Evolutionary conservation across 2,888 invertebrate genomes (phyloP), one percentile per base, ranked within the genome.

Genomic region (Aquatica leii): DNA sequence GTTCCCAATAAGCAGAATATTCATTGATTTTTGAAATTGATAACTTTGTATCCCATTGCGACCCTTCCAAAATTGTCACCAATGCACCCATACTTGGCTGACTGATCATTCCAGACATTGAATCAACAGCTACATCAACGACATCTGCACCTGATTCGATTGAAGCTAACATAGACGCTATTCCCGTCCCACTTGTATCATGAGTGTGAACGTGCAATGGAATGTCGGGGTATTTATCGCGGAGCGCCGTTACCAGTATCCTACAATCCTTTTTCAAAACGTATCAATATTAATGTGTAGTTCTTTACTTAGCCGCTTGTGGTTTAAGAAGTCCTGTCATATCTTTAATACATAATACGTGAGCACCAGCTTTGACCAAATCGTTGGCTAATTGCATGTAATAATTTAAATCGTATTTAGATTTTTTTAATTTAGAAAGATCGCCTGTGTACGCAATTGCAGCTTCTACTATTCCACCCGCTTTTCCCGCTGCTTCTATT

Each of bases 201-300:
- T 99, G 99, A 0, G 98, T 98, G 83, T 99, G 99, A 69, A 99
- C 94, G 83, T 99, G 99, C 76, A 99, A 93, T 0, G 99, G 99
- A 1, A 98, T 80, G 76, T 96, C 92, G 0, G 99, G 98, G 83
- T 96, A 94, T 72, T 90, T 91, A 72, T 97, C 95, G 65, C 98
- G 89, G 68, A 99, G 88, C 3, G 97, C 94, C 0, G 88, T 84
- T 14, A 99, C 90, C 43, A 99, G 83, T 60, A 95, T 73, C 67
- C 88, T 89, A 68, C 43, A 83, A 51, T 18, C 18, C 2, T 9
- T 6, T 20, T 21, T 6, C 3, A 24, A n/a, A 20, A n/a, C n/a
- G n/a, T n/a, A n/a, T n/a, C n/a, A 11, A 49, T 24, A 24, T 1
- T 2, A 2, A 4, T 9, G 17, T 49, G n/a, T 20, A 20, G 9